These are phyloP conservation scores for Egretta garzetta DNA, from an alignment of 2,113 vertebrate species.

Conservation along the genomic window DNA sequence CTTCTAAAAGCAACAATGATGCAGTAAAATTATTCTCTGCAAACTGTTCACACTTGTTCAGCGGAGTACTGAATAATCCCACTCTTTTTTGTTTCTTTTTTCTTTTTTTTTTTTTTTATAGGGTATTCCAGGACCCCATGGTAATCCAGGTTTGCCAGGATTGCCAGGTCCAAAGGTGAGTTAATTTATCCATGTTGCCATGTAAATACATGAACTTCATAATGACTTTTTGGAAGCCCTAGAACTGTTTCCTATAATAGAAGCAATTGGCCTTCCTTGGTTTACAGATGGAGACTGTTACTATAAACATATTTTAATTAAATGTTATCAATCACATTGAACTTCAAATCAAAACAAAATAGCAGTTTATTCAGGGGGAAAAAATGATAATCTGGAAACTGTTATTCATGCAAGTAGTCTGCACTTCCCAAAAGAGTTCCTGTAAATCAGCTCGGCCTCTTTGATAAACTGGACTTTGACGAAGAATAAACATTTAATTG, in stretches of 20 bases:
- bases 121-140: slow-evolving; percentile 90
- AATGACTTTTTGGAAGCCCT: background rate
- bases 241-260: background rate
- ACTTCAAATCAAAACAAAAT: background rate
- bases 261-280: background rate
- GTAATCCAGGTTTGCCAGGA: slow-evolving; percentile 91
- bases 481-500: background rate
- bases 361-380: background rate
- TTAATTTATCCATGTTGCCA: background rate
- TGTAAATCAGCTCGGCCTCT: background rate
- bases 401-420: background rate
- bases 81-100: background rate
- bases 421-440: background rate
- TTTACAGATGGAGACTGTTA: background rate
- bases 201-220: background rate
- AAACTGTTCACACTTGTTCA: background rate
- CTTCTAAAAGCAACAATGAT: background rate
- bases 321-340: background rate
- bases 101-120: slow-evolving; percentile 50
- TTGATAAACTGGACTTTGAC: background rate
- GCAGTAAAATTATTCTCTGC: background rate
- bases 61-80: background rate
- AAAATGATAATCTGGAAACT: background rate
- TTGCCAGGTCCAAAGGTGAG: slow-evolving; percentile 91
- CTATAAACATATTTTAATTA: slow-evolving; percentile 13